Evolutionary conservation across 2,888 invertebrate genomes (phyloP), one percentile per base, ranked within the genome.

Genomic region (Trisateles emortualis): DNA sequence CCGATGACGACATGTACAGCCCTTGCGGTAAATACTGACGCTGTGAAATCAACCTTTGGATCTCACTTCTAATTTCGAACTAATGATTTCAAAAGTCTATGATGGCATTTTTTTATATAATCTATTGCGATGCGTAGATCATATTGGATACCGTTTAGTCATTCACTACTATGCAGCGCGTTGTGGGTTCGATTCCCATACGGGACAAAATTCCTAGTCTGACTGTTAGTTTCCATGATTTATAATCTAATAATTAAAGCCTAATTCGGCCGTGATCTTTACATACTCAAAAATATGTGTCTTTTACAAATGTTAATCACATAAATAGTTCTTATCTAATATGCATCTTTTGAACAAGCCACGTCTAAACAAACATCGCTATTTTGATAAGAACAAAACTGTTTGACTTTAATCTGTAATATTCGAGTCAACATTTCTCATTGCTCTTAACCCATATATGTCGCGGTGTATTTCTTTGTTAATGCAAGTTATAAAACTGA

Each of bases 1-100:
- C 56, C 61, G 72, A 68, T 91, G 90, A 86, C 90, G 86, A 88
- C 88, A 90, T 79, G 78, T 64, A 63, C 74, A 79, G 83, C 84
- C 87, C 89, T 89, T 88, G 88, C 81, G 80, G 82, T 85, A 71
- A 76, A 69, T 74, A 69, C 76, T 64, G 77, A 68, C 71, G 64
- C 76, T 83, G 78, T 79, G 79, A 81, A 84, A 83, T 83, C 74
- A 74, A 61, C 70, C 78, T 76, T 72, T 68, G 72, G 67, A 67
- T 72, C 74, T 74, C 74, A 63, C 64, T 16, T 26, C 11, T 19
- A 24, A n/a, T 35, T n/a, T 24, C 9, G 9, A 3, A 3, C n/a
- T n/a, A n/a, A n/a, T n/a, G n/a, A n/a, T n/a, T n/a, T n/a, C n/a
- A n/a, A n/a, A n/a, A n/a, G n/a, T n/a, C n/a, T n/a, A n/a, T n/a